Evolutionary conservation across 2,797 vertebrate species (phyloP).

Genomic region (Pipistrellus nathusii): DNA sequence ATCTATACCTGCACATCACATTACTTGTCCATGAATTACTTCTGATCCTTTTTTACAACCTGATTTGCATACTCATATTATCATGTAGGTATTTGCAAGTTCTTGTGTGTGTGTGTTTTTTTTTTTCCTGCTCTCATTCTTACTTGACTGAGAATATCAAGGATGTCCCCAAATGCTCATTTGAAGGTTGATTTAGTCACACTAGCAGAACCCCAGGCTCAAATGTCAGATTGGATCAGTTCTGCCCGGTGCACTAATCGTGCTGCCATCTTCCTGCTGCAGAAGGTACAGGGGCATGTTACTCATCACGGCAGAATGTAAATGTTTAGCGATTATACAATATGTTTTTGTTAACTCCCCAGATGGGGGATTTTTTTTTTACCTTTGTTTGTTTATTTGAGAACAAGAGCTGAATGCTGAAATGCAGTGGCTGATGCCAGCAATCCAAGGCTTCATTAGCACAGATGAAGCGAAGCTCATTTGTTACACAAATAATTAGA

Average conservation of each 20-base stretch:
- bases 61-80: background rate
- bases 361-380: slow-evolving; percentile 26
- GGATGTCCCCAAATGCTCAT: background rate
- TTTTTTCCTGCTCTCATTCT: slow-evolving; percentile 35
- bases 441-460: slow-evolving; percentile 71
- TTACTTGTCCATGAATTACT: background rate
- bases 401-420: slow-evolving; percentile 65
- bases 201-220: slow-evolving; percentile 76
- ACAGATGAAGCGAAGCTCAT: slow-evolving; percentile 61
- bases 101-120: background rate
- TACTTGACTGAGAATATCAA: slow-evolving; percentile 53
- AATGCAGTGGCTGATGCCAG: slow-evolving; percentile 38
- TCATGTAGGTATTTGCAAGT: slow-evolving; percentile 30
- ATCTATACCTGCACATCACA: background rate
- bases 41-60: slow-evolving; percentile 18
- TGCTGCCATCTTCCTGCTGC: slow-evolving; percentile 59
- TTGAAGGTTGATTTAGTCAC: slow-evolving; percentile 44
- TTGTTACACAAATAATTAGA: slow-evolving; percentile 76
- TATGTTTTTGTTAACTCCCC: slow-evolving; percentile 58
- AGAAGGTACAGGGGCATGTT: slow-evolving; percentile 44
- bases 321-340: slow-evolving; percentile 48
- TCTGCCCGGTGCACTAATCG: slow-evolving; percentile 62
- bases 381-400: slow-evolving; percentile 75
- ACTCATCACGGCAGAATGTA: slow-evolving; percentile 71
- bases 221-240: slow-evolving; percentile 81